Evolutionary conservation across 2,888 invertebrate genomes (phyloP).

Genomic region (Lycophotia porphyrea): DNA sequence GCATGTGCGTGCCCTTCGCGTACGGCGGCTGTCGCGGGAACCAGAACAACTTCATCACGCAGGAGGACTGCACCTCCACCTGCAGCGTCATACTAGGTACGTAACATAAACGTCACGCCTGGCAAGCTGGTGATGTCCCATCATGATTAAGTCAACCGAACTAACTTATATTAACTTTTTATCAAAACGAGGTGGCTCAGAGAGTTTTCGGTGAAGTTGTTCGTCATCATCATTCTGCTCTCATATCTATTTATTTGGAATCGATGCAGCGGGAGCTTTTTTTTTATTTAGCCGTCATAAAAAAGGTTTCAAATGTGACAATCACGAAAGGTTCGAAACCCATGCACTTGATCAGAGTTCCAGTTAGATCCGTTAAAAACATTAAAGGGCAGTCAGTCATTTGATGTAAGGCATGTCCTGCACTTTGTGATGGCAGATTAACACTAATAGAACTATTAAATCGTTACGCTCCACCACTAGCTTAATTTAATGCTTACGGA

Average conservation of each 20-base stretch:
- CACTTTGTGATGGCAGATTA: slow-evolving; percentile 4
- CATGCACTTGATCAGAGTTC: not conserved
- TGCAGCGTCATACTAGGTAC: slow-evolving; percentile 92
- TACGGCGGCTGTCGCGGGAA: slow-evolving; percentile 98
- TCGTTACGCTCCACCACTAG: not conserved
- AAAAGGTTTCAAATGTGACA: too few species aligned
- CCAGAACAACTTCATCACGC: slow-evolving; percentile 96
- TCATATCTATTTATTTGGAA: not conserved
- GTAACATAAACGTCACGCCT: not conserved
- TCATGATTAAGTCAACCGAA: not conserved
- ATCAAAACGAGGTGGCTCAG: not conserved
- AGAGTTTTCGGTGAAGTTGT: not conserved
- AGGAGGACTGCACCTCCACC: slow-evolving; percentile 93
- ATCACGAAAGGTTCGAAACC: not conserved
- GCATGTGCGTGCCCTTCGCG: slow-evolving; percentile 95
- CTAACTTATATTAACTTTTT: not conserved
- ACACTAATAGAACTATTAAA: slow-evolving; percentile 7
- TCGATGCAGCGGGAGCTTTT: not conserved
- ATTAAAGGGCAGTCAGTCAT: not conserved
- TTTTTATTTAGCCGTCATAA: not conserved
- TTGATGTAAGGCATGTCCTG: too few species aligned
- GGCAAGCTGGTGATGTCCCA: not conserved
- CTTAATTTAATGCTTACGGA: not conserved
- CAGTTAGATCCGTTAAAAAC: not conserved
- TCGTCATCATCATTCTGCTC: not conserved